A percentile compares a stretch with the other conserved stretches of the same genome.
These are phyloP conservation scores for Isotomurus palustris DNA, from an alignment of 2,888 invertebrate genomes.

Conservation along the genomic window DNA sequence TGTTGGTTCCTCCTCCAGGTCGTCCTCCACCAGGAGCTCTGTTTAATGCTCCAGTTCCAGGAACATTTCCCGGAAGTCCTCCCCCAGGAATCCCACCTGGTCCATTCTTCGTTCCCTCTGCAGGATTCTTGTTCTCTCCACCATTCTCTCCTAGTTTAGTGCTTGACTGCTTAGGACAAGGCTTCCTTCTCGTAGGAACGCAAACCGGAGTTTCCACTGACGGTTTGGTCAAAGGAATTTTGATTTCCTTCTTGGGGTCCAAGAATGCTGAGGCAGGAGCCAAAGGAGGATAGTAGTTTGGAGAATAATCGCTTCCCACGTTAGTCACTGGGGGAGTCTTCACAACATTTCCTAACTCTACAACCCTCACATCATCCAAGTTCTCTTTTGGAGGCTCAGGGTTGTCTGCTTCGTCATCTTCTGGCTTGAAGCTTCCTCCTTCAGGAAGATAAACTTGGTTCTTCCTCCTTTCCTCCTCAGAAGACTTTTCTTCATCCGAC, in stretches of 20 bases:
- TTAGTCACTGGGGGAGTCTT: not conserved
- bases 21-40: constrained; percentile 6
- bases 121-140: not conserved
- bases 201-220: no score
- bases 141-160: not conserved
- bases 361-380: not conserved
- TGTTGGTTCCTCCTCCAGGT: constrained; percentile 4
- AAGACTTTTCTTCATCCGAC: constrained; percentile 15
- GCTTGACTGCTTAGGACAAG: not conserved
- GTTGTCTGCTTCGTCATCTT: constrained; percentile 25
- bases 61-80: not conserved
- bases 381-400: not conserved
- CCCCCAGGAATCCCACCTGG: not conserved
- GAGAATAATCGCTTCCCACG: not conserved
- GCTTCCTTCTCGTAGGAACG: no score
- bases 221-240: constrained; percentile 5
- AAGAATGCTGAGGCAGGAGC: not conserved
- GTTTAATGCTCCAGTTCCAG: no score
- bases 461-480: constrained; percentile 18
- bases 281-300: not conserved
- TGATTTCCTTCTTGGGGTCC: constrained; percentile 2
- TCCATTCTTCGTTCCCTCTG: not conserved
- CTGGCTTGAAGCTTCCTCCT: constrained; percentile 16
- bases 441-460: no score
- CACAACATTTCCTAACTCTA: constrained; percentile 4